Conservation (phyloP, 2,113 vertebrate species). For the Tapirus terrestris region DNA sequence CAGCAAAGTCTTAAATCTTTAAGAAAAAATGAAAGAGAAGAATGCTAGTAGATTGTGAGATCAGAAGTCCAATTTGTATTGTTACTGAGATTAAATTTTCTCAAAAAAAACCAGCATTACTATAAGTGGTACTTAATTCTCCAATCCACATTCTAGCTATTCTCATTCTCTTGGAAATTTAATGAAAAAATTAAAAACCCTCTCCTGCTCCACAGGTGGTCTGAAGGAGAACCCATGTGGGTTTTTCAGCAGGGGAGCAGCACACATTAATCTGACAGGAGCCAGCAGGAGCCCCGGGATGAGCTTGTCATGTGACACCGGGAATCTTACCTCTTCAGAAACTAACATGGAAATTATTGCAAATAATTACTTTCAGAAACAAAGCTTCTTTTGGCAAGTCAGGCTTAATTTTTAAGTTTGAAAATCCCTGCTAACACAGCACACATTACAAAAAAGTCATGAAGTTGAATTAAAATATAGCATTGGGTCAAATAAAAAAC, state of each 20-base stretch:
- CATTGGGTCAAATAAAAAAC: neutral
- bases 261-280: conserved; percentile 37
- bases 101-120: conserved; percentile 11
- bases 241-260: conserved; percentile 42
- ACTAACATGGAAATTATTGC: conserved; percentile 55
- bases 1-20: conserved; percentile 16
- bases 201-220: conserved; percentile 19
- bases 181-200: neutral
- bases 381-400: conserved; percentile 52
- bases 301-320: conserved; percentile 38
- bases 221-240: neutral
- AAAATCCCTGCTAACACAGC: neutral
- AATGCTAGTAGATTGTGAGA: neutral
- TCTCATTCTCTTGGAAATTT: conserved; percentile 17
- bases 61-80: neutral
- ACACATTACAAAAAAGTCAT: neutral
- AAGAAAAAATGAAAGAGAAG: neutral
- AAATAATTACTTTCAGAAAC: conserved; percentile 72
- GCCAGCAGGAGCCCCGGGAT: neutral
- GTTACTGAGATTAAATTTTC: neutral
- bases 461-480: conserved; percentile 47
- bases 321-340: conserved; percentile 51
- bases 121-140: neutral
- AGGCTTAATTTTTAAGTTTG: conserved; percentile 51
- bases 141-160: neutral